These are phyloP conservation scores for Sphyrna mokarran DNA, from an alignment of 2,113 vertebrate genomes.

Conservation along the genomic window DNA sequence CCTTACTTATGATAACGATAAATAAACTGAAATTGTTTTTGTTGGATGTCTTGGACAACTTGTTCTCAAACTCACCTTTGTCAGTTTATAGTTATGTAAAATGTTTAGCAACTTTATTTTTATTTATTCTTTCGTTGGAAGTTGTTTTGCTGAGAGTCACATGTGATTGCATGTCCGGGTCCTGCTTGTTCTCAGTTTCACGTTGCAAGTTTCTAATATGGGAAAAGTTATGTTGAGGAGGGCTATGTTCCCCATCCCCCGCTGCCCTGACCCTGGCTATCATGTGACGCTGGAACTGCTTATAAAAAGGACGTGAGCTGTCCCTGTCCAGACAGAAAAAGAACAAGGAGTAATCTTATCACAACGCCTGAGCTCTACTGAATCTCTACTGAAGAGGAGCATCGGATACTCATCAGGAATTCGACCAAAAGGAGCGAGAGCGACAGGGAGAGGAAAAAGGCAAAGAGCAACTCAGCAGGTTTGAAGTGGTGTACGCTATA, in stretches of 20 bases:
- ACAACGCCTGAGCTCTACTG: conserved; percentile 37
- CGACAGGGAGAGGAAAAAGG: neutral
- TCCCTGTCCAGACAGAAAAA: conserved; percentile 22
- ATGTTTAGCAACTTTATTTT: neutral
- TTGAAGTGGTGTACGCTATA: neutral
- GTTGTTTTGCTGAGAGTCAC: neutral
- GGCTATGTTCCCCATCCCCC: conserved; percentile 23
- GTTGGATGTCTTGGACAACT: neutral
- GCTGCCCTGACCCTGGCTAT: conserved; percentile 36
- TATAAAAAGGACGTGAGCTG: conserved; percentile 37
- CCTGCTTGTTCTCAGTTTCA: conserved; percentile 32
- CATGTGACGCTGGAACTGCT: conserved; percentile 38
- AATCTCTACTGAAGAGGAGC: conserved; percentile 17
- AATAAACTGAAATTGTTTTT: neutral
- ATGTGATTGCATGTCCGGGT: conserved; percentile 2
- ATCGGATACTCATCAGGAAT: conserved; percentile 51
- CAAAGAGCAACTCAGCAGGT: neutral
- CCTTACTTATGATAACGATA: too few relatives aligned
- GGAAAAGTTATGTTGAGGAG: conserved; percentile 22
- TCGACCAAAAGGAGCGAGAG: conserved; percentile 26
- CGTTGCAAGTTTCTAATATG: conserved; percentile 34
- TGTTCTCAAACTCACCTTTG: neutral
- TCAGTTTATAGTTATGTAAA: neutral
- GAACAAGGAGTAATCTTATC: conserved; percentile 37
- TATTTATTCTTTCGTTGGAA: conserved; percentile 14